Evolutionary conservation across 2,888 invertebrate species (phyloP), one percentile per base, ranked within the genome.

Genomic region (Nomada hirtipes): DNA sequence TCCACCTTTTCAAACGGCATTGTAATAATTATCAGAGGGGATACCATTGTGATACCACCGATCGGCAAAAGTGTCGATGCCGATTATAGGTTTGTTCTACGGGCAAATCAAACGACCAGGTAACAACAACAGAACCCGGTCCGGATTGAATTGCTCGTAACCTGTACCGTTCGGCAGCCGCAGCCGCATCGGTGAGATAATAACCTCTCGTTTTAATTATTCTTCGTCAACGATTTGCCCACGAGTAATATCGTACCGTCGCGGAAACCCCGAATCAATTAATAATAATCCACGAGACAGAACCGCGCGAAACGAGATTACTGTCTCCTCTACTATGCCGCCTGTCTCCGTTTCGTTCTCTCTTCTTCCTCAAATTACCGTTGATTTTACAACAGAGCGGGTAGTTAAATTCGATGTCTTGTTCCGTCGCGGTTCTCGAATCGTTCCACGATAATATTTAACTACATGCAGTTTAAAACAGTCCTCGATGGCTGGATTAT

Each of bases 181-280:
- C 80, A 65, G 44, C 70, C 61, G 61, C 55, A 67, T 55, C 55
- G 57, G 52, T 36, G 59, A 72, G 71, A 68, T 80, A 82, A 76
- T 70, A 82, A 71, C 67, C 81, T 76, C 82, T 76, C 68, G 76
- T 82, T 82, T 82, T 81, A 82, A 82, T 82, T 76, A 81, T 69
- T 76, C 71, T 53, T 68, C 36, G 64, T 42, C 64, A 76, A 82
- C 82, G 63, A 81, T 69, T 79, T 36, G 47, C 50, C 13, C 52
- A 11, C 76, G 76, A 72, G 36, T 71, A 70, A 71, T 26, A 70
- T 20, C 26, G 50, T 10, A 36, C 26, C 26, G 36, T 53, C 55
- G n/a, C 47, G 36, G 59, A 42, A 61, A 68, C 57, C 68, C 64
- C 52, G 65, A 80, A 75, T 71, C 75, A 80, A 82, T 82, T 80